Evolutionary conservation across 92 coral and sea anemone genomes (phyloP).

Genomic region (Umimayanthus kanabou): DNA sequence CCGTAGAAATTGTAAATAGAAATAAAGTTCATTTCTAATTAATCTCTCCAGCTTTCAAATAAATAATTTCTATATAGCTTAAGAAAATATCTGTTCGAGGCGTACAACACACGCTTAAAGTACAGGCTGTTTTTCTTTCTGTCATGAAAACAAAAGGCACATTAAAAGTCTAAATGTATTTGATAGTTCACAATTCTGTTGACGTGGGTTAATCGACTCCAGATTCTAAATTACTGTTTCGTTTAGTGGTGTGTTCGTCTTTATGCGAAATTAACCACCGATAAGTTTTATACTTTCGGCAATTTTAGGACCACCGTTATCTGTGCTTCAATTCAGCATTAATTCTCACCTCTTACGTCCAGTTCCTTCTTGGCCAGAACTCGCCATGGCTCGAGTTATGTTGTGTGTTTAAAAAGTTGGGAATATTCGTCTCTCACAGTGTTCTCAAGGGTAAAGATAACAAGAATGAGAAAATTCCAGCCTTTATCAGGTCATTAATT

Average conservation of each 20-base stretch:
- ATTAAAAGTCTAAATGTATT: conserved; percentile 22
- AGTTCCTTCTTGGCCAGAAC: background rate
- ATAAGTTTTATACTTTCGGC: background rate
- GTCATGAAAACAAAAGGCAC: conserved; percentile 38
- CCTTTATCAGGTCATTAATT: background rate
- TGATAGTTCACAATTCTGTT: background rate
- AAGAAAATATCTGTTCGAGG: background rate
- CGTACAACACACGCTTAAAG: background rate
- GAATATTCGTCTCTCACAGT: background rate
- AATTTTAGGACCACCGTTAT: background rate
- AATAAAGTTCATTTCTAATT: background rate
- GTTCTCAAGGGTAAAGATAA: background rate
- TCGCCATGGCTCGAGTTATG: background rate
- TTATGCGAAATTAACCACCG: background rate
- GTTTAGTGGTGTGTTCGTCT: background rate
- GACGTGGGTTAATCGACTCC: background rate
- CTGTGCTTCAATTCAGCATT: background rate
- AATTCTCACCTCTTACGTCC: conserved; percentile 27
- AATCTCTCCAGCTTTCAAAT: background rate
- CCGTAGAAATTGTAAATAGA: background rate
- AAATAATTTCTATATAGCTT: background rate
- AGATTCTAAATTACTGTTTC: background rate
- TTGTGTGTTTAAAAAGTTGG: background rate
- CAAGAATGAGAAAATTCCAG: background rate
- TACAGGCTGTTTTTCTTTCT: background rate